phyloP scores from a whole-genome alignment of 2,888 invertebrate species.

The Melieria crassipennis region DNA sequence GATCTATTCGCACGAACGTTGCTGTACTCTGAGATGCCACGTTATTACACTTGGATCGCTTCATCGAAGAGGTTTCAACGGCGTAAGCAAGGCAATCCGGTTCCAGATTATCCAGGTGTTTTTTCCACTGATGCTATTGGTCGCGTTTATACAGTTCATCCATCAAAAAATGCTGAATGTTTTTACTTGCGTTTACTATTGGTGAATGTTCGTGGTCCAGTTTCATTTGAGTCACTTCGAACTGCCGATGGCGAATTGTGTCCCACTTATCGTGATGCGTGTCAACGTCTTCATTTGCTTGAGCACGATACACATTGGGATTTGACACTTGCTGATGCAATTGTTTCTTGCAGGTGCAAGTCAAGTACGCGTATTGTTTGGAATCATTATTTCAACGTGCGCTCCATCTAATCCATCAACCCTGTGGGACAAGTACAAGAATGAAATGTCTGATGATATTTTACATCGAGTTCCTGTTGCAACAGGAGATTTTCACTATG shows the following conservation, averaged over 20 bases:
- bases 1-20: conserved; percentile 30
- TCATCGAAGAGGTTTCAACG: conserved; percentile 54
- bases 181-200: conserved; percentile 45
- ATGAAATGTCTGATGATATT: conserved; percentile 22
- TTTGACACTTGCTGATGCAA: conserved; percentile 18
- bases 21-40: conserved; percentile 33
- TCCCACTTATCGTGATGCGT: conserved; percentile 23
- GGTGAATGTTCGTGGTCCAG: conserved; percentile 54
- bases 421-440: conserved; percentile 26
- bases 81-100: conserved; percentile 52
- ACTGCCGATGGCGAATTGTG: conserved; percentile 13
- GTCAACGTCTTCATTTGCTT: conserved; percentile 19
- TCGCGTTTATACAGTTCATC: conserved; percentile 45
- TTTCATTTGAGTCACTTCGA: conserved; percentile 34
- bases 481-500: background rate
- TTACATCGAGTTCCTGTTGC: conserved; percentile 15
- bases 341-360: conserved; percentile 19
- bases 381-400: conserved; percentile 29
- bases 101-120: conserved; percentile 48
- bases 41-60: conserved; percentile 43
- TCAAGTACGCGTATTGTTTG: conserved; percentile 25
- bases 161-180: conserved; percentile 24
- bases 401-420: conserved; percentile 23
- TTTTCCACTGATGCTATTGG: conserved; percentile 49
- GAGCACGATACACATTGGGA: conserved; percentile 34